phyloP scores from a whole-genome alignment of 2,113 vertebrate genomes.

The Danionella cerebrum region DNA sequence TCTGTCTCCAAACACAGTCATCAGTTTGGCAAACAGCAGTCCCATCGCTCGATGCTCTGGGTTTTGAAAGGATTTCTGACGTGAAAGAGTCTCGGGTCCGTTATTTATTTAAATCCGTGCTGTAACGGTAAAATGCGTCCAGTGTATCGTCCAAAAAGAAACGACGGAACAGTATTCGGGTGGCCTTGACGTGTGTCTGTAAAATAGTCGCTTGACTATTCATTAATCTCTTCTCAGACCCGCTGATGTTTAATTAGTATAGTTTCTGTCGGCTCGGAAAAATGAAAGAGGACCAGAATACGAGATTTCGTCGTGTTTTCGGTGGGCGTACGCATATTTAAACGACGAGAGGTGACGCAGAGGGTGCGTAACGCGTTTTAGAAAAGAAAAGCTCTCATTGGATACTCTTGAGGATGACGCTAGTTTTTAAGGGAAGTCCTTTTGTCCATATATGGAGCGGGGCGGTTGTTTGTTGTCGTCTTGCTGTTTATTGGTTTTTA shows the following conservation, averaged over 20 bases:
- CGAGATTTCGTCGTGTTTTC: slow-evolving; percentile 1
- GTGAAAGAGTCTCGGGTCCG: neutral
- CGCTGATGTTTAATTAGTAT: no score
- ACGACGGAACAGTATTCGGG: no score
- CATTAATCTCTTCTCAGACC: no score
- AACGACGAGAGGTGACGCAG: slow-evolving; percentile 3
- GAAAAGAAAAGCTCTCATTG: slow-evolving; percentile 7
- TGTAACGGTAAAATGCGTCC: no score
- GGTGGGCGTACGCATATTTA: neutral
- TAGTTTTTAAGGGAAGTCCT: neutral
- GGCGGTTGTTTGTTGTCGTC: neutral
- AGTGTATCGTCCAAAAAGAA: no score
- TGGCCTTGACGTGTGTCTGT: no score
- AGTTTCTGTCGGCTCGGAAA: no score
- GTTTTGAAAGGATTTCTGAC: neutral
- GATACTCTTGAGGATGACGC: slow-evolving; percentile 9
- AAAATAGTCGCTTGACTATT: no score
- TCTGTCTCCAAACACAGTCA: slow-evolving; percentile 67
- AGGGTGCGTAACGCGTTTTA: neutral
- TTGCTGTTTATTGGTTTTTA: neutral
- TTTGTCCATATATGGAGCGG: neutral
- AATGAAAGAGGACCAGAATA: no score
- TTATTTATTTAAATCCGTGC: neutral
- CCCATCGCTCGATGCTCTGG: slow-evolving; percentile 52
- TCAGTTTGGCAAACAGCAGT: slow-evolving; percentile 62